Evolutionary conservation across 2,888 invertebrate species (phyloP).

Genomic region (Chesias legatella): DNA sequence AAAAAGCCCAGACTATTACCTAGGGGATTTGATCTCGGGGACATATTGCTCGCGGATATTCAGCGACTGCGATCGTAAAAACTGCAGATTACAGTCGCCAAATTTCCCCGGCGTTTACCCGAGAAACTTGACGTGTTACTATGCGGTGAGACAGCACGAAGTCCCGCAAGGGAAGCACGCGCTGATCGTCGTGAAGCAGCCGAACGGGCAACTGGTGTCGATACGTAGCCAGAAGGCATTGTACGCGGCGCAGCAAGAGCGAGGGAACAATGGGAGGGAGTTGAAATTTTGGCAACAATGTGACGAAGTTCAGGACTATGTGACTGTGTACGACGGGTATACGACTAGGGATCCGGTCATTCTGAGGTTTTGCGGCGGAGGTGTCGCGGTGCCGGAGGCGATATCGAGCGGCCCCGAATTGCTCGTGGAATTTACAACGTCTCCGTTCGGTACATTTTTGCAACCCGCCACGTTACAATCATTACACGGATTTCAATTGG

Average conservation of each 20-base stretch:
- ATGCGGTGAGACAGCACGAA: constrained; percentile 92
- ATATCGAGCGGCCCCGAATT: constrained; percentile 93
- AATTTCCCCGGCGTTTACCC: constrained; percentile 97
- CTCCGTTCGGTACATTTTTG: constrained; percentile 93
- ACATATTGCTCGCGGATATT: constrained; percentile 96
- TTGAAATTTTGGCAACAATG: constrained; percentile 91
- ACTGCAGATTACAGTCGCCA: constrained; percentile 93
- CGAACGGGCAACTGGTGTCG: constrained; percentile 91
- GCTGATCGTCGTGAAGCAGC: constrained; percentile 90
- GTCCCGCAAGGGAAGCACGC: constrained; percentile 93
- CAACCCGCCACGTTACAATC: constrained; percentile 89
- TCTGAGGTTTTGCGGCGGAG: constrained; percentile 94
- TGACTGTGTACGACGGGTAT: constrained; percentile 93
- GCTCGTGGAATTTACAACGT: constrained; percentile 93
- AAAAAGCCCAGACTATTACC: constrained; percentile 83
- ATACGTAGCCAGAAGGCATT: constrained; percentile 88
- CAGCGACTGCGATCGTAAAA: constrained; percentile 94
- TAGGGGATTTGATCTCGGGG: constrained; percentile 93
- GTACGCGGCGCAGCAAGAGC: constrained; percentile 80
- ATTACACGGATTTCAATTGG: constrained; percentile 93
- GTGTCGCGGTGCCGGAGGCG: constrained; percentile 91
- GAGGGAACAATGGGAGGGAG: constrained; percentile 79
- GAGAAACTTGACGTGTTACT: constrained; percentile 96
- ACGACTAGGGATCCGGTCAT: constrained; percentile 93
- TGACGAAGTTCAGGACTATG: constrained; percentile 93